A percentile compares a stretch with the other conserved stretches of the same genome.
phyloP scores from a whole-genome alignment of 2,888 invertebrate genomes.

The Trichacis sp. region DNA sequence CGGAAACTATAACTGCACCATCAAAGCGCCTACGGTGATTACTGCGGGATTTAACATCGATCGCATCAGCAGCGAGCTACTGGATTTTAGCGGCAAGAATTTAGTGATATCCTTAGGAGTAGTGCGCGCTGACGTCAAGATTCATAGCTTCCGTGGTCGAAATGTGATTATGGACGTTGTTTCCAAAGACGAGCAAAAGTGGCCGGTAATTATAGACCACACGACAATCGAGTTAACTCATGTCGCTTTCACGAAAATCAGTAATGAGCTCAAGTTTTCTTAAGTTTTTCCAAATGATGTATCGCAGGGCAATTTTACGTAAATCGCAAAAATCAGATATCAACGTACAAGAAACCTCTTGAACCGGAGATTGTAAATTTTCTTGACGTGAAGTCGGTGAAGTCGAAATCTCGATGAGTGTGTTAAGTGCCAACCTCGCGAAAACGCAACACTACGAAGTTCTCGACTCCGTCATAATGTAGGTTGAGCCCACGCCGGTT shows the following conservation, averaged over 20 bases:
- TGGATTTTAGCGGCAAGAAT: conserved; percentile 24
- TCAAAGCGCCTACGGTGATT: conserved; percentile 29
- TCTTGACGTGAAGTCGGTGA: too few relatives aligned
- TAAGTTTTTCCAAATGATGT: neutral
- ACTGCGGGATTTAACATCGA: conserved; percentile 10
- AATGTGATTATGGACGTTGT: neutral
- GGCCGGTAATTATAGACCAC: conserved; percentile 2
- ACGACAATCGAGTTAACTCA: conserved; percentile 13
- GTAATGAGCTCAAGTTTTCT: neutral
- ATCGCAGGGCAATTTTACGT: neutral
- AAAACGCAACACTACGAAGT: neutral
- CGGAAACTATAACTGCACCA: too few relatives aligned
- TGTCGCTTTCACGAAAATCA: conserved; percentile 2
- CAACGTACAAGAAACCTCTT: too few relatives aligned
- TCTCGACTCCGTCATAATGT: neutral
- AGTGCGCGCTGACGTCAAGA: conserved; percentile 10
- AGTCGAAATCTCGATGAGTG: neutral
- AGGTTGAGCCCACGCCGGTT: neutral
- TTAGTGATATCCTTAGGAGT: conserved; percentile 23
- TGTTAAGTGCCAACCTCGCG: too few relatives aligned
- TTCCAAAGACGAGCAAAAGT: conserved; percentile 3
- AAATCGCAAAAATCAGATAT: neutral
- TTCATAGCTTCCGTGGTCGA: conserved; percentile 32
- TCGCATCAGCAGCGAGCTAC: conserved; percentile 4
- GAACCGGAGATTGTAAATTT: too few relatives aligned